phyloP scores from a whole-genome alignment of 2,113 vertebrate genomes.

The Notiomystis cincta region DNA sequence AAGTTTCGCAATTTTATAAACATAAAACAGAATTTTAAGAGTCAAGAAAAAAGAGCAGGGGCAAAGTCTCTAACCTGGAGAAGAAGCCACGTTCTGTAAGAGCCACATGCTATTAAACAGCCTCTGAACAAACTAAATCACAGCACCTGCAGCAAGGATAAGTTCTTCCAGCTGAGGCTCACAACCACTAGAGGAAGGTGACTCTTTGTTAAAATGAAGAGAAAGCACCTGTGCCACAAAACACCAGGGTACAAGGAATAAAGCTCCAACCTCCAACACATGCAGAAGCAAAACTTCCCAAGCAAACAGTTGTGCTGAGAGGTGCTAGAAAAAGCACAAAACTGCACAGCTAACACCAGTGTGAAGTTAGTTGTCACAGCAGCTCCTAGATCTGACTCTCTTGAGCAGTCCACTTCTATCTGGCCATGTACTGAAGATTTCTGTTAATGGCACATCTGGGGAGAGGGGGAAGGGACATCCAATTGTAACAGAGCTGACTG shows the following conservation, averaged over 20 bases:
- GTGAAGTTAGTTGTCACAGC: not conserved
- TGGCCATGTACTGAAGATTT: not conserved
- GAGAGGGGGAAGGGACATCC: not conserved
- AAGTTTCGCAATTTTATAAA: not conserved
- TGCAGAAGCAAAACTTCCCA: not conserved
- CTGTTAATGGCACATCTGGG: not conserved
- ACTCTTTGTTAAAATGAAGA: accelerated
- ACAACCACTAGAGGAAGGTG: not conserved
- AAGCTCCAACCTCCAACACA: not conserved
- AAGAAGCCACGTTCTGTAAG: not conserved
- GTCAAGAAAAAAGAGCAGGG: not conserved
- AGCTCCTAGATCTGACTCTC: not conserved
- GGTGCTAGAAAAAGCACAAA: not conserved
- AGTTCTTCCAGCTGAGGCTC: not conserved
- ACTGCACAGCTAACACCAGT: not conserved
- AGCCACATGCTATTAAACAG: not conserved
- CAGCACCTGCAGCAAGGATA: not conserved
- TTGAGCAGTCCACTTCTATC: not conserved
- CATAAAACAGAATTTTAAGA: not conserved
- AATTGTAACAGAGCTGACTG: not conserved
- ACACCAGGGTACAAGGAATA: not conserved
- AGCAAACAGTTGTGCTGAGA: not conserved
- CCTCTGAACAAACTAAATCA: not conserved
- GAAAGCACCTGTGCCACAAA: not conserved
- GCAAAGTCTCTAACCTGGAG: not conserved